phyloP scores from a whole-genome alignment of 2,113 vertebrate genomes.

The Poecilia latipinna region DNA sequence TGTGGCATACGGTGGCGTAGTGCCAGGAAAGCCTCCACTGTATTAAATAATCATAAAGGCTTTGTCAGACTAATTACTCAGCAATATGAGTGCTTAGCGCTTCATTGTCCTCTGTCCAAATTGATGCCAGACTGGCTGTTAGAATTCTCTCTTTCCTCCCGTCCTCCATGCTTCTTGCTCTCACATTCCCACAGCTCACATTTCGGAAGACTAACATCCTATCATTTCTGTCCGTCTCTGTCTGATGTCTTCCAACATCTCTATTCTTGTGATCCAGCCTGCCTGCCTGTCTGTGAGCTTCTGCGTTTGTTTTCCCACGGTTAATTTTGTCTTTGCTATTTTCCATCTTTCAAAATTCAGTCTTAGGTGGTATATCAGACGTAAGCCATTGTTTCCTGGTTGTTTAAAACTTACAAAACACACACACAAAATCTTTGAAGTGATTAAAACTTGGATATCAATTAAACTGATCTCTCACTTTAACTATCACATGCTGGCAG shows the following conservation, averaged over 20 bases:
- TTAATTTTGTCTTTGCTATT: slow-evolving; percentile 8
- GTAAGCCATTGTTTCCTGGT: slow-evolving; percentile 29
- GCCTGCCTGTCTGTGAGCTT: background rate
- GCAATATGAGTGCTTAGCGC: background rate
- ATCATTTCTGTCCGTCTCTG: background rate
- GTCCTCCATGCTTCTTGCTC: slow-evolving; percentile 21
- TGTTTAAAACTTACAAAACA: background rate
- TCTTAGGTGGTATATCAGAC: slow-evolving; percentile 41
- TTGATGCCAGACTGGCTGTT: slow-evolving; percentile 6
- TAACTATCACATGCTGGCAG: no score
- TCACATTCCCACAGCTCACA: slow-evolving; percentile 45
- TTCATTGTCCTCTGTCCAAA: background rate
- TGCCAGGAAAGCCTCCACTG: background rate
- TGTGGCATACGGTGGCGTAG: background rate
- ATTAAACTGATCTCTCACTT: no score
- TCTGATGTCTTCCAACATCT: slow-evolving; percentile 4
- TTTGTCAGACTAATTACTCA: background rate
- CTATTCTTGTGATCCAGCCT: slow-evolving; percentile 4
- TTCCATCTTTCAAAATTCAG: slow-evolving; percentile 15
- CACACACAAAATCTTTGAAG: background rate
- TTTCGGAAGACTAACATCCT: slow-evolving; percentile 57
- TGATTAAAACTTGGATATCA: background rate
- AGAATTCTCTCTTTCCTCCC: background rate
- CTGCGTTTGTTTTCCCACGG: slow-evolving; percentile 1
- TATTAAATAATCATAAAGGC: background rate